Percentiles rank a stretch among this genome's conserved stretches.
Conservation (phyloP, 2,888 invertebrate species). For the Glyphotaelius pellucidus region DNA sequence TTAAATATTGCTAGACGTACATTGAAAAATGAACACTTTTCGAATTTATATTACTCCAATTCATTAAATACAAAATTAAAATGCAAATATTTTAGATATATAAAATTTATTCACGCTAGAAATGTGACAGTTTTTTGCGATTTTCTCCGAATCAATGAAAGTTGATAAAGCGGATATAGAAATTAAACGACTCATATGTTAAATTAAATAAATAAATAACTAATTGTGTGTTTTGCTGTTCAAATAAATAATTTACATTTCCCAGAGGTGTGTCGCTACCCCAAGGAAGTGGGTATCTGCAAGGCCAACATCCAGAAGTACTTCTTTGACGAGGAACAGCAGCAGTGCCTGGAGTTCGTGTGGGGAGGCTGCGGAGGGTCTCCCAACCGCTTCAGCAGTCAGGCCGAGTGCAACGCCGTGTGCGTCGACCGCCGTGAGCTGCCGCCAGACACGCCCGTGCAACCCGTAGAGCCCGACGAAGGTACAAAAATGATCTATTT, state of each 20-base stretch:
- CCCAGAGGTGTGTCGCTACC: conserved; percentile 85
- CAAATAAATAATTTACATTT: background rate
- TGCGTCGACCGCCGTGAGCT: conserved; percentile 82
- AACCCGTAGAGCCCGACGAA: background rate
- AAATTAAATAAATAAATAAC: too few species aligned
- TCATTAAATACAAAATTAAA: too few species aligned
- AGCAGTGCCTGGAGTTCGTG: conserved; percentile 82
- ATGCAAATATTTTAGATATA: too few species aligned
- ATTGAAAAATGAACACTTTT: too few species aligned
- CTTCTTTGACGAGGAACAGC: conserved; percentile 81
- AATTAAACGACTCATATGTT: too few species aligned
- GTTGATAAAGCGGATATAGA: too few species aligned
- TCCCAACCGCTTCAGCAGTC: conserved; percentile 87
- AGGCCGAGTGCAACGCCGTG: conserved; percentile 85
- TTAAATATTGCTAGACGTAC: too few species aligned
- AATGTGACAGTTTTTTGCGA: too few species aligned
- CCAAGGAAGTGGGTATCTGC: conserved; percentile 85
- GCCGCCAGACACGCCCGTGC: conserved; percentile 66
- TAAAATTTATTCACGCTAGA: too few species aligned
- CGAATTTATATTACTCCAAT: too few species aligned
- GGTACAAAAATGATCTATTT: conserved; percentile 5
- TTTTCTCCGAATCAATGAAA: too few species aligned
- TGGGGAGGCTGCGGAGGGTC: conserved; percentile 93
- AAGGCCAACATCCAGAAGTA: conserved; percentile 80
- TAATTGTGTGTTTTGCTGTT: background rate